Conservation (phyloP, 2,113 vertebrate genomes). For the Ictalurus furcatus region DNA sequence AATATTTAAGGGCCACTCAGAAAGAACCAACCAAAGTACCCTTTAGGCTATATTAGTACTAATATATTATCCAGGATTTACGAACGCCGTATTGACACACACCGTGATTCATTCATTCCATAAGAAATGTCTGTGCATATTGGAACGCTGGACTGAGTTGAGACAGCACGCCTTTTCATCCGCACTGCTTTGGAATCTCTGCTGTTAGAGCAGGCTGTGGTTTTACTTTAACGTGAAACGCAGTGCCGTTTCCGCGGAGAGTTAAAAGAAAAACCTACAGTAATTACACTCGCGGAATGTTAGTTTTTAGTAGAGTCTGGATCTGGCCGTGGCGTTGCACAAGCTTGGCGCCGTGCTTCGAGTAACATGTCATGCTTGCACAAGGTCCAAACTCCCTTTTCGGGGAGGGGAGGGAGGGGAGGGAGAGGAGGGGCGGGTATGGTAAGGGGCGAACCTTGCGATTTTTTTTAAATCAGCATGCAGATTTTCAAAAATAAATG, state of each 20-base stretch:
- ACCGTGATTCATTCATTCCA: background rate
- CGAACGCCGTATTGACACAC: background rate
- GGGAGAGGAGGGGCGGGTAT: background rate
- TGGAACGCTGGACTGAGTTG: background rate
- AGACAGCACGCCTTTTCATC: conserved; percentile 21
- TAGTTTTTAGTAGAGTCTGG: conserved; percentile 59
- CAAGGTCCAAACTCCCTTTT: conserved; percentile 56
- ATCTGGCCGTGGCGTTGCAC: conserved; percentile 64
- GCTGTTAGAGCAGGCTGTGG: conserved; percentile 53
- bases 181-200: conserved; percentile 36
- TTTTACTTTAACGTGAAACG: conserved; percentile 46
- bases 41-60: background rate
- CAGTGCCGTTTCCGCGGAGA: conserved; percentile 55
- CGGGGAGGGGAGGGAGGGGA: background rate
- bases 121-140: background rate
- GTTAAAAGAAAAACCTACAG: conserved; percentile 46
- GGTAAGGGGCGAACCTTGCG: conserved; percentile 52
- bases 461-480: conserved; percentile 59
- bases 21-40: background rate
- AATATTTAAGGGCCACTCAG: background rate
- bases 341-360: conserved; percentile 62
- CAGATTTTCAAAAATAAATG: conserved; percentile 57
- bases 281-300: conserved; percentile 63
- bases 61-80: background rate
- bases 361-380: conserved; percentile 64